Conservation (phyloP, 2,797 vertebrate genomes). For the Lepilemur septentrionalis region DNA sequence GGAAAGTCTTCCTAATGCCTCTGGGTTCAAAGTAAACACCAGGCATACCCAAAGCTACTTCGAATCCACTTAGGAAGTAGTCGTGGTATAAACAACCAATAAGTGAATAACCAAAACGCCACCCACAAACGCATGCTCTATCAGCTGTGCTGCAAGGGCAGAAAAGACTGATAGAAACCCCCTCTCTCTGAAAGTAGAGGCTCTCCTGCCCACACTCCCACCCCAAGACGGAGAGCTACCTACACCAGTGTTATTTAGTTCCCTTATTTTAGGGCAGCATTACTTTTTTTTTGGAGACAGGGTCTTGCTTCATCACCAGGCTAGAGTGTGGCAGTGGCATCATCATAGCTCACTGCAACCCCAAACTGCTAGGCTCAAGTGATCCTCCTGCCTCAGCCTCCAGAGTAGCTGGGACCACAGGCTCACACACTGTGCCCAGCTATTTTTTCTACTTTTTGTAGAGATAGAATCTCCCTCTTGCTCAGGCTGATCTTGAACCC, state of each 20-base stretch:
- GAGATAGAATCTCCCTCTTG: no score
- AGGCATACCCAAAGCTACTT: background rate
- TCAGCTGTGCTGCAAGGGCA: background rate
- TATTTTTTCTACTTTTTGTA: no score
- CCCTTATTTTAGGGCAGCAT: background rate
- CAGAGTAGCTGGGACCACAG: no score
- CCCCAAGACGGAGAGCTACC: background rate
- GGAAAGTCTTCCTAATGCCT: background rate
- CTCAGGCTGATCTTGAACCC: no score
- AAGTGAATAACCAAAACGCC: background rate
- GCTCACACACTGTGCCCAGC: no score
- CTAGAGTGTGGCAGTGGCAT: no score
- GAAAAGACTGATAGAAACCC: background rate
- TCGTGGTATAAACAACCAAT: background rate
- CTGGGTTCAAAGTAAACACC: background rate
- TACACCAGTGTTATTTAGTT: background rate
- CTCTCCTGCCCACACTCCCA: background rate
- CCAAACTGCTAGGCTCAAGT: no score
- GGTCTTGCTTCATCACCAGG: no score
- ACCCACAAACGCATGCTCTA: background rate
- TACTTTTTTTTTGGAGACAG: background rate
- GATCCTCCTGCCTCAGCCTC: no score
- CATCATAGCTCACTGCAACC: no score
- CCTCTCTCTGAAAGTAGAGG: background rate
- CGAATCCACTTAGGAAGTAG: background rate